Percentiles rank a stretch among this genome's conserved stretches.
These are phyloP conservation scores for Chiloscyllium plagiosum DNA, from an alignment of 2,113 vertebrate genomes.

Conservation along the genomic window DNA sequence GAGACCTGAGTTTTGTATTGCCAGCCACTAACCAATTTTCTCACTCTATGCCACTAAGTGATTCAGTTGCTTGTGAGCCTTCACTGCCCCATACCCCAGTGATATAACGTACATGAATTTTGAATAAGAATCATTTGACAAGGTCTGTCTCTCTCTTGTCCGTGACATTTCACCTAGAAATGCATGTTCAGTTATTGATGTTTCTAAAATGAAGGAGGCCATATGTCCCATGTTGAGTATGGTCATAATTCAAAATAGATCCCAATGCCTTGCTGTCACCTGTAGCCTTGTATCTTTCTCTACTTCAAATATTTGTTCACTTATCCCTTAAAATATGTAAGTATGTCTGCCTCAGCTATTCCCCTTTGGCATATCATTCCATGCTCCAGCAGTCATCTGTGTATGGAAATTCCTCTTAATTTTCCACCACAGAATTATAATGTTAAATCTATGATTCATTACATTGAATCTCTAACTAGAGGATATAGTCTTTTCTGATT, in stretches of 20 bases:
- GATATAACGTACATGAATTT: background rate
- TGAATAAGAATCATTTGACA: background rate
- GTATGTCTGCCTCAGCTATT: background rate
- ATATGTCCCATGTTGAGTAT: background rate
- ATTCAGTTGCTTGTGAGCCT: slow-evolving; percentile 1
- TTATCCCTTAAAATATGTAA: background rate
- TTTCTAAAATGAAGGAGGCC: background rate
- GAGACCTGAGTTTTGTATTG: background rate
- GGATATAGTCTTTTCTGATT: background rate
- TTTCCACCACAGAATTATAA: background rate
- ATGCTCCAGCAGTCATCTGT: background rate
- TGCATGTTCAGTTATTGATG: background rate
- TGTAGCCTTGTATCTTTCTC: background rate
- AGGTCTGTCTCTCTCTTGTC: background rate
- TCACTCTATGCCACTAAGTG: background rate
- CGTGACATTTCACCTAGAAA: background rate
- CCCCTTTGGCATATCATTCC: background rate
- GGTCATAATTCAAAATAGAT: background rate
- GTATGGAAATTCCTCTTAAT: background rate
- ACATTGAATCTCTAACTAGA: background rate
- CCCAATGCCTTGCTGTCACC: background rate
- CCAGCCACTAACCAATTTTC: background rate
- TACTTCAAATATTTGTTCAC: background rate
- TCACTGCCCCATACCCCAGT: background rate
- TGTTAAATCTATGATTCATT: background rate